These are phyloP conservation scores for Taeniopygia guttata DNA, from an alignment of 2,797 vertebrate species.

Conservation along the genomic window DNA sequence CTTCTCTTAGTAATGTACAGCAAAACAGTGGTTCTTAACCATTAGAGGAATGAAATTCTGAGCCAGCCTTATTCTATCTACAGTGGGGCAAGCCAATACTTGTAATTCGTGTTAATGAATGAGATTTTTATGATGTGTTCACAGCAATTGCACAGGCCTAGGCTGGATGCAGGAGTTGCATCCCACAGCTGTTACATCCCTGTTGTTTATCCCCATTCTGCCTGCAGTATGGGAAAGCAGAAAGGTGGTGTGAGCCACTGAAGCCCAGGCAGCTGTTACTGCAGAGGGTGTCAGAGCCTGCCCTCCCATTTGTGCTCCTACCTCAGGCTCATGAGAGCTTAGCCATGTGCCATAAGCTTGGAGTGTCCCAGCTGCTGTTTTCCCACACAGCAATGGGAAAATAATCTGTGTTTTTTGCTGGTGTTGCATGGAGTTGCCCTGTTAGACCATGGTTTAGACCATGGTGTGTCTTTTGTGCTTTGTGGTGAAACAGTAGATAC, in stretches of 20 bases:
- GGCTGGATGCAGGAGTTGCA: neutral
- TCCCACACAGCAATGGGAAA: neutral
- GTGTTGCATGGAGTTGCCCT: neutral
- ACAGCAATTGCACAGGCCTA: neutral
- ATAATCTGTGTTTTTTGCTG: fast-evolving
- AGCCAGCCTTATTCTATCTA: neutral
- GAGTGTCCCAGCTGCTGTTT: neutral
- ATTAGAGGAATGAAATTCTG: neutral
- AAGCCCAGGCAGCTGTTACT: neutral
- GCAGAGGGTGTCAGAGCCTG: neutral
- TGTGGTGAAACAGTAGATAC: neutral
- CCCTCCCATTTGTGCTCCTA: neutral
- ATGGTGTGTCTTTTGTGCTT: neutral
- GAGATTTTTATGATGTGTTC: neutral
- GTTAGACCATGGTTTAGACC: no score
- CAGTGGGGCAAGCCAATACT: neutral
- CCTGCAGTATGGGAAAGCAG: neutral
- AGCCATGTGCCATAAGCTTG: neutral
- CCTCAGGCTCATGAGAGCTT: neutral
- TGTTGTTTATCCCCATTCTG: neutral
- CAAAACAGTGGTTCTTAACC: neutral
- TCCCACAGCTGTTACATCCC: neutral
- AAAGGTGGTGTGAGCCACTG: neutral
- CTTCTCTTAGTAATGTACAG: neutral
- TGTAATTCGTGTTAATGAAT: neutral